These are phyloP conservation scores for Gopherus flavomarginatus DNA, from an alignment of 2,113 vertebrate species.

Conservation along the genomic window DNA sequence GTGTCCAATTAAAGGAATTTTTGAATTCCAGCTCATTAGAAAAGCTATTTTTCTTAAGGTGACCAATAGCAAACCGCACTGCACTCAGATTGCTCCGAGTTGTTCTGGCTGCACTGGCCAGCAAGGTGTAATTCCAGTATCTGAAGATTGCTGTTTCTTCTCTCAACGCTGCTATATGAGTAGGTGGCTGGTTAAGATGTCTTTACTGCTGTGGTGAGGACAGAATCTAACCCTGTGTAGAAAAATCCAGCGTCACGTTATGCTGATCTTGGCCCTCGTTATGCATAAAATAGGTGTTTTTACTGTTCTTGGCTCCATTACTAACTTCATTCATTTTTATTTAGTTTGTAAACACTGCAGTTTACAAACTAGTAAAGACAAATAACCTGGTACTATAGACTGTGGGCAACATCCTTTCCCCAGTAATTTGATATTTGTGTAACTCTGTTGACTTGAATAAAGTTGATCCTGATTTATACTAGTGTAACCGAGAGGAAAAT, in stretches of 20 bases:
- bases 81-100: background rate
- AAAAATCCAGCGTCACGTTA: background rate
- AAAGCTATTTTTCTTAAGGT: background rate
- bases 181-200: background rate
- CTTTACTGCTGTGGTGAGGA: background rate
- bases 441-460: fast-evolving
- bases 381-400: background rate
- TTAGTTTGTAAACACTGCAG: fast-evolving
- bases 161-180: background rate
- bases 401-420: fast-evolving
- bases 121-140: background rate
- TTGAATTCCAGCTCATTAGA: background rate
- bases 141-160: background rate
- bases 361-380: background rate
- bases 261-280: background rate
- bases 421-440: fast-evolving
- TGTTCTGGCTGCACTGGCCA: background rate
- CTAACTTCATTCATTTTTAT: too few species aligned
- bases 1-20: background rate
- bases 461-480: background rate
- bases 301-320: fast-evolving
- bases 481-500: fast-evolving
- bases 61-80: background rate
- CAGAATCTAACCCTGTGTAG: background rate
- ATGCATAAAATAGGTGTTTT: fast-evolving